These are phyloP conservation scores for Ovis canadensis DNA, from an alignment of 2,113 vertebrate genomes.

Conservation along the genomic window DNA sequence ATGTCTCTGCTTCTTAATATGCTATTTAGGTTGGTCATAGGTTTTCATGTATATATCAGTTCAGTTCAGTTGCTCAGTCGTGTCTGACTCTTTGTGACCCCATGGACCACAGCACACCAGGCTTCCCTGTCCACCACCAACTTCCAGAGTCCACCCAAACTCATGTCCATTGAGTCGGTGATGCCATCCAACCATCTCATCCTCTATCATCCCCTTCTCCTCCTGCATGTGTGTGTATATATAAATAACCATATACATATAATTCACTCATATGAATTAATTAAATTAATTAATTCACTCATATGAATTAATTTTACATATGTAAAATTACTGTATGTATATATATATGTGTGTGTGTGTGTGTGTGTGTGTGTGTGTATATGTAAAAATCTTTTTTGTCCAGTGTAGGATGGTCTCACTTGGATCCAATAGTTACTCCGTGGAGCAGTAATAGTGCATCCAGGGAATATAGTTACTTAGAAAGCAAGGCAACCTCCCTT, in stretches of 20 bases:
- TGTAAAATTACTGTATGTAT: not conserved
- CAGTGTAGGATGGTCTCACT: not conserved
- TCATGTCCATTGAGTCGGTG: not conserved
- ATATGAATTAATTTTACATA: not conserved
- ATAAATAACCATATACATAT: not conserved
- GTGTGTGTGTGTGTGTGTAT: not conserved
- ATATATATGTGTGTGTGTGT: not conserved
- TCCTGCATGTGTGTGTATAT: not conserved
- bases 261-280: not conserved
- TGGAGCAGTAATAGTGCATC: not conserved
- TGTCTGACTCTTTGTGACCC: not conserved
- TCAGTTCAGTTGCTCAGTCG: accelerated
- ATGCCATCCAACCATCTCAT: not conserved
- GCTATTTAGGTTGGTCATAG: not conserved
- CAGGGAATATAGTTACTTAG: not conserved
- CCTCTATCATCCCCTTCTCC: not conserved
- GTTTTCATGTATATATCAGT: not conserved
- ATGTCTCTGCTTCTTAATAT: not conserved
- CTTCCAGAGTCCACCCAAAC: not conserved
- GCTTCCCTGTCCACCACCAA: not conserved
- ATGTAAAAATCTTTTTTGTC: not conserved
- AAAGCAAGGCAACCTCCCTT: not conserved
- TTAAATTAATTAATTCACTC: not conserved
- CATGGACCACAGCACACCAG: not conserved
- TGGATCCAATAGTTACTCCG: not conserved